A percentile compares a stretch with the other conserved stretches of the same genome.
These are phyloP conservation scores for Acrobasis consociella DNA, from an alignment of 2,888 invertebrate species.

Conservation along the genomic window DNA sequence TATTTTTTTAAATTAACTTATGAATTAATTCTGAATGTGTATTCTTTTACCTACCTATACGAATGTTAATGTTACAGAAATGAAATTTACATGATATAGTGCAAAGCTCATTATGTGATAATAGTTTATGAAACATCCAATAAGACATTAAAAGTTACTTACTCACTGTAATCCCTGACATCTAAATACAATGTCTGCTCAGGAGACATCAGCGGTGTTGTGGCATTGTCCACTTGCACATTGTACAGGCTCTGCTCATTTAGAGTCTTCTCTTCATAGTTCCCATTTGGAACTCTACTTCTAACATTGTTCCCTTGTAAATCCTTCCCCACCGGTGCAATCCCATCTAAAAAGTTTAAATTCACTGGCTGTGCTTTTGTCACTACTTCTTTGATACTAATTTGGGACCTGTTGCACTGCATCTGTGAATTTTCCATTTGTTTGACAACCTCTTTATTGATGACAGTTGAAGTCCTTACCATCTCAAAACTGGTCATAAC, in stretches of 20 bases:
- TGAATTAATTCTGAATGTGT: too few species aligned
- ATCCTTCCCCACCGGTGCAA: slow-evolving; percentile 49
- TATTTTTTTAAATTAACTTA: too few species aligned
- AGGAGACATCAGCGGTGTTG: slow-evolving; percentile 71
- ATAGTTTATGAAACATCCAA: too few species aligned
- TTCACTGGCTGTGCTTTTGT: slow-evolving; percentile 54
- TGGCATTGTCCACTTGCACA: slow-evolving; percentile 74
- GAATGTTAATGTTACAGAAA: too few species aligned
- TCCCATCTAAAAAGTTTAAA: slow-evolving; percentile 73
- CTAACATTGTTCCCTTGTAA: slow-evolving; percentile 30
- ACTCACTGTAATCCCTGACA: slow-evolving; percentile 77
- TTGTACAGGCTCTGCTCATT: slow-evolving; percentile 75
- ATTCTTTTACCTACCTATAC: too few species aligned
- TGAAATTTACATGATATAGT: too few species aligned
- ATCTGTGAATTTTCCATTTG: slow-evolving; percentile 65
- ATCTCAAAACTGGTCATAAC: slow-evolving; percentile 89
- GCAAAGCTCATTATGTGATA: too few species aligned
- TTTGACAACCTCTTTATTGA: slow-evolving; percentile 67
- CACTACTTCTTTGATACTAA: slow-evolving; percentile 68
- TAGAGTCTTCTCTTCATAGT: slow-evolving; percentile 65
- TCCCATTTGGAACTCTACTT: slow-evolving; percentile 34
- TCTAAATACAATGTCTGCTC: slow-evolving; percentile 74
- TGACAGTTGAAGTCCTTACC: slow-evolving; percentile 72
- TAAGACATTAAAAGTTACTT: slow-evolving; percentile 44
- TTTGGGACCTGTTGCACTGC: slow-evolving; percentile 71